phyloP scores from a whole-genome alignment of 2,113 vertebrate species.

The Casuarius casuarius region DNA sequence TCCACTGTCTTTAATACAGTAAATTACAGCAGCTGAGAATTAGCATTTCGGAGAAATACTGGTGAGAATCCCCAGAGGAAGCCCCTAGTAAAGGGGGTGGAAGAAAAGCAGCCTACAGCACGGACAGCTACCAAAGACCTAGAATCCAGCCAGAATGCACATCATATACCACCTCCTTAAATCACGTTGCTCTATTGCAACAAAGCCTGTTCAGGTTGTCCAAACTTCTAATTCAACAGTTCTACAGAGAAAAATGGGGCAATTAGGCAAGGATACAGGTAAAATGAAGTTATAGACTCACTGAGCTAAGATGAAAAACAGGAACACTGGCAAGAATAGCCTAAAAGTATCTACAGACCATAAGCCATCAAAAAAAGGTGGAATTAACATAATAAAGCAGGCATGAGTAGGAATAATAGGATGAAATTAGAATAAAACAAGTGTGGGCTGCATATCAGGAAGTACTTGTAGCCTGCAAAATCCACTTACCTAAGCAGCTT shows the following conservation, averaged over 20 bases:
- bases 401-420: not conserved
- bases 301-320: not conserved
- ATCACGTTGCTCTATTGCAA: not conserved
- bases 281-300: not conserved
- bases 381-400: slow-evolving; percentile 24
- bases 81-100: not conserved
- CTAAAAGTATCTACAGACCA: slow-evolving; percentile 22
- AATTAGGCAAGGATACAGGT: not conserved
- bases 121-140: not conserved
- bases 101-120: not conserved
- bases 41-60: not conserved
- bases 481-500: slow-evolving; percentile 53
- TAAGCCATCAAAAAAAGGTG: not conserved
- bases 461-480: slow-evolving; percentile 36
- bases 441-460: slow-evolving; percentile 39
- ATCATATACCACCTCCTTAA: not conserved
- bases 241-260: not conserved
- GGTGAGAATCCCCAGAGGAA: not conserved
- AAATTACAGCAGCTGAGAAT: not conserved
- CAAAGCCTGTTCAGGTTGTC: not conserved
- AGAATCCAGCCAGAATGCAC: not conserved
- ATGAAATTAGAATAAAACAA: slow-evolving; percentile 43
- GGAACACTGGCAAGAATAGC: not conserved
- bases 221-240: not conserved
- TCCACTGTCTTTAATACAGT: not conserved